Evolutionary conservation across 2,797 vertebrate genomes (phyloP), one percentile per base, ranked within the genome.

Genomic region (Knipowitschia caucasica): DNA sequence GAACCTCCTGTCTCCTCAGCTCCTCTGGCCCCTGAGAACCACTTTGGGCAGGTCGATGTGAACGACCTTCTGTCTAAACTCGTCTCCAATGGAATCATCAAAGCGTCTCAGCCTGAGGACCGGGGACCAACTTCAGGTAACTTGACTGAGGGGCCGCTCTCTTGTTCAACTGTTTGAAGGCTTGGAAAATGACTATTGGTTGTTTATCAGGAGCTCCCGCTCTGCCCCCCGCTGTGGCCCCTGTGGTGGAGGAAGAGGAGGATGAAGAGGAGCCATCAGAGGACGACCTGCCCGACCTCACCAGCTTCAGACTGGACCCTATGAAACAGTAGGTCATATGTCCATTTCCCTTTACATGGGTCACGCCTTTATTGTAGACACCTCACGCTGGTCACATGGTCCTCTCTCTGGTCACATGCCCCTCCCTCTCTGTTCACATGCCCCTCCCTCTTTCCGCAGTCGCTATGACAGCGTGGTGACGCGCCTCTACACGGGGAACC

Each of bases 1-100:
- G n/a, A n/a, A n/a, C n/a, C n/a, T n/a, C n/a, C 39, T 23, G 20
- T 9, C 4, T 5, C 10, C 17, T 5, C 35, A 82, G 88, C 62
- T 17, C 68, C 91, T 20, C 93, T 90, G 52, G 91, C 93, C 36
- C 80, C 92, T 26, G 96, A 98, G 82, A 97, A 95, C 82, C 94
- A 98, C 83, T 93, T 98, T 2, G 94, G 95, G 10, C 97, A 99
- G 78, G 83, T 99, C 7, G 97, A 99, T 73, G 95, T 99, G 54
- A 97, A 99, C 53, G 93, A 96, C 67, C 83, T 99, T 27, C 91
- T 97, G 56, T 84, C 94, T 70, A 99, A 98, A 80, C 92, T 99
- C 63, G 83, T 99, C 67, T 91, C 90, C 64, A 95, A 82, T 21
- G 97, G 95, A 69, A 98, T 99, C 80, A 93, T 99, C 68, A 94